phyloP scores from a whole-genome alignment of 2,888 invertebrate genomes.

The Clepsis dumicolana region DNA sequence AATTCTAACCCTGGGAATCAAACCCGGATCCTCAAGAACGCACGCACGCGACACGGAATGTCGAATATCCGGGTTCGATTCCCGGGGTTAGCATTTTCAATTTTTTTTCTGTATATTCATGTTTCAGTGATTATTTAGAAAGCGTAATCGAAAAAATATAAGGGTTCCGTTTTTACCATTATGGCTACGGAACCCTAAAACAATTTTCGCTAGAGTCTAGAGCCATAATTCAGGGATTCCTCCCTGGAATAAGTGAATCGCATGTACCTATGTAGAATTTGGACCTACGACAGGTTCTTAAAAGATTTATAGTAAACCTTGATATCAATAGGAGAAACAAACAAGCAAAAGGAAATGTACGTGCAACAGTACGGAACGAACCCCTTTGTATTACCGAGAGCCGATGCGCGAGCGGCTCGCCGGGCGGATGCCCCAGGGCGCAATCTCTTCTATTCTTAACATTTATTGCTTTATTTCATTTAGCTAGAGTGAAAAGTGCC shows the following conservation, averaged over 20 bases:
- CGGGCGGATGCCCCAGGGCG: slow-evolving; percentile 58
- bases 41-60: too few species aligned
- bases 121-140: too few species aligned
- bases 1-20: too few species aligned
- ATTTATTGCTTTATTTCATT: slow-evolving; percentile 75
- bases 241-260: not conserved
- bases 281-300: slow-evolving; percentile 1
- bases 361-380: slow-evolving; percentile 36
- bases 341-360: slow-evolving; percentile 39
- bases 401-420: slow-evolving; percentile 50
- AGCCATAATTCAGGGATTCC: not conserved
- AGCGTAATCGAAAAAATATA: too few species aligned
- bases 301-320: slow-evolving; percentile 36
- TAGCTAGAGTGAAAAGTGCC: slow-evolving; percentile 60
- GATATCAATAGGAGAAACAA: slow-evolving; percentile 48
- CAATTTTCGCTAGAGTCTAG: not conserved
- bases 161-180: too few species aligned
- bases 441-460: slow-evolving; percentile 64
- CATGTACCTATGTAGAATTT: not conserved
- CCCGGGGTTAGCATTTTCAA: too few species aligned
- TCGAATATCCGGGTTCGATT: too few species aligned
- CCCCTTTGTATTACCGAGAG: slow-evolving; percentile 37
- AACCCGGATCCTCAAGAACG: too few species aligned
- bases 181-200: too few species aligned
- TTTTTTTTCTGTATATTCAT: too few species aligned